Conservation (phyloP, 2,113 vertebrate species). For the Chamaea fasciata region DNA sequence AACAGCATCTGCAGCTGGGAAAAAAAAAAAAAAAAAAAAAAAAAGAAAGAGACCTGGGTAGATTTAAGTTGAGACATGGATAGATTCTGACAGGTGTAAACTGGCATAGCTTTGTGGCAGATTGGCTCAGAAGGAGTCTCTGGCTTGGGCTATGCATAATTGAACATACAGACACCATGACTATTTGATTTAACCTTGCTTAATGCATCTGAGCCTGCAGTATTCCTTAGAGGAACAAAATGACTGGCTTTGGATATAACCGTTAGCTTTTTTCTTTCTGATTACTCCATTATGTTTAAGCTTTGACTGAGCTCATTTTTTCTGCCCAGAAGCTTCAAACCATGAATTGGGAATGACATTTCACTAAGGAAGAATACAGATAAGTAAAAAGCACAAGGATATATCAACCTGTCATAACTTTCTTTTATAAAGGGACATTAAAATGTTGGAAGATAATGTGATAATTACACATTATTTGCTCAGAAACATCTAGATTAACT, state of each 20-base stretch:
- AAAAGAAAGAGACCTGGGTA: not conserved
- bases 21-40: not conserved
- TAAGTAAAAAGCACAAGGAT: not conserved
- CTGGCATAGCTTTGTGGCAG: not conserved
- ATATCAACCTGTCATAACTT: not conserved
- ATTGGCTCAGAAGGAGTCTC: not conserved
- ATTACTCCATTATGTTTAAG: slow-evolving; percentile 21
- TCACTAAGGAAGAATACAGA: not conserved
- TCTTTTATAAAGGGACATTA: not conserved
- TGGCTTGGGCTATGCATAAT: not conserved
- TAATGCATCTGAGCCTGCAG: slow-evolving; percentile 26
- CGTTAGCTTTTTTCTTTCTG: slow-evolving; percentile 15
- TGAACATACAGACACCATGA: slow-evolving; percentile 11
- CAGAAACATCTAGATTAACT: not conserved
- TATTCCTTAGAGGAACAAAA: slow-evolving; percentile 11
- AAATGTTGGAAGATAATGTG: not conserved
- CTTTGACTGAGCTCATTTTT: not conserved
- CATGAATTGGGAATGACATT: not conserved
- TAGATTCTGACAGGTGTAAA: slow-evolving; percentile 12
- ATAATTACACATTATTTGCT: not conserved
- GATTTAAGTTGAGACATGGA: not conserved
- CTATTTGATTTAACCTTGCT: slow-evolving; percentile 38
- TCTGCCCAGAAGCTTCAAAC: not conserved
- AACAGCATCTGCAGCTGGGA: not conserved
- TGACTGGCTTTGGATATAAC: slow-evolving; percentile 11